Evolutionary conservation across 1,140 invertebrate genomes (phyloP).

Genomic region (Pinna nobilis): DNA sequence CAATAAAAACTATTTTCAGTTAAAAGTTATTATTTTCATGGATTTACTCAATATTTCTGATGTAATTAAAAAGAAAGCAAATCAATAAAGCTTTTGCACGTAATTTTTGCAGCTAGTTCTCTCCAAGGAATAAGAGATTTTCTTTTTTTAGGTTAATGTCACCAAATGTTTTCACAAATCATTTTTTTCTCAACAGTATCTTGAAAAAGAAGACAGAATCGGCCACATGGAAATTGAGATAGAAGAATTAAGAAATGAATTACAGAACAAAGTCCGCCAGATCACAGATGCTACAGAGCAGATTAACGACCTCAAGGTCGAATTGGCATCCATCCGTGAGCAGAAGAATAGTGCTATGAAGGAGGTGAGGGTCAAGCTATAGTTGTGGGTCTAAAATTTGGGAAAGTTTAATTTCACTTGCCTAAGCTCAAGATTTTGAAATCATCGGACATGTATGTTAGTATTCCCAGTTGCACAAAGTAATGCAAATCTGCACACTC

Average conservation of each 20-base stretch:
- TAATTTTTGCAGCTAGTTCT: neutral
- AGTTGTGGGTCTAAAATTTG: too few relatives aligned
- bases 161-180: neutral
- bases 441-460: too few relatives aligned
- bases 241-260: constrained; percentile 61
- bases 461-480: too few relatives aligned
- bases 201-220: constrained; percentile 65
- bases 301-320: constrained; percentile 63
- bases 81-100: neutral
- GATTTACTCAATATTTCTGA: too few relatives aligned
- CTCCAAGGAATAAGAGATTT: neutral
- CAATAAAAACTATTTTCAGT: too few relatives aligned
- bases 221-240: constrained; percentile 67
- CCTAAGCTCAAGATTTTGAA: too few relatives aligned
- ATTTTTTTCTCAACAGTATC: constrained; percentile 50
- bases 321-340: constrained; percentile 64
- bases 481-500: too few relatives aligned
- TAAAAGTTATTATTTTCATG: too few relatives aligned
- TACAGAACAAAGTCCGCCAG: constrained; percentile 55
- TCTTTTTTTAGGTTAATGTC: neutral
- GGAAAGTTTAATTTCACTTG: too few relatives aligned
- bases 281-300: constrained; percentile 63
- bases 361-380: constrained; percentile 70
- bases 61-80: too few relatives aligned
- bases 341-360: constrained; percentile 68